Evolutionary conservation across 2,797 vertebrate species (phyloP), one percentile per base, ranked within the genome.

Genomic region (Sternarchorhynchus goeldii): DNA sequence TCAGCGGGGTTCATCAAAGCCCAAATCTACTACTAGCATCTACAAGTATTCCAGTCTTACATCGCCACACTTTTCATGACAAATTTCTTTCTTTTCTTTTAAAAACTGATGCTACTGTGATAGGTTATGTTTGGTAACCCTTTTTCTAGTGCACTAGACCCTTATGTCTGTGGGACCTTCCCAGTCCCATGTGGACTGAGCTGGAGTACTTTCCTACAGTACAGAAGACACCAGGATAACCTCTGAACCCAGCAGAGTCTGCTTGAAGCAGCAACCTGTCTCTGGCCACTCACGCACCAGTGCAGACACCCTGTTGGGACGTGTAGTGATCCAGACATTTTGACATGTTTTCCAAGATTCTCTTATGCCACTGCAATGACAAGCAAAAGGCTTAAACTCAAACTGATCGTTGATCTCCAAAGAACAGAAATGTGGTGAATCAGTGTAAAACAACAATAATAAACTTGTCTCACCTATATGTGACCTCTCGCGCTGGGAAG

Each of bases 231-330:
- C 62, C 69, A 31, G 36, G 62, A 10, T 7, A 20, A 75, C 50
- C 71, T 82, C 58, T 70, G 34, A 57, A 57, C 58, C 36, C 62
- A 65, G 21, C 20, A 69, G 73, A 75, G 45, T 59, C 34, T 50
- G 58, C 63, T 17, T 58, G 69, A 64, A 39, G 50, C 31, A 72
- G 34, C 78, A 69, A 69, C 58, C 36, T 34, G 60, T 21, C 62
- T 64, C 64, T 71, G 18, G 36, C 1, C 60, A 59, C 73, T 21
- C 1, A 55, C 67, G 66, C 25, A 70, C 18, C 58, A 29, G 58
- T 39, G 29, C 41, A 79, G 62, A 82, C 20, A 55, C 18, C 68
- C 62, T 67, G 12, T 10, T 68, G 71, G 71, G 64, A 74, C 62
- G 50, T 14, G 50, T 14, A 21, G 58, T 6, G 25, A 31, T 66